A percentile compares a stretch with the other conserved stretches of the same genome.
These are phyloP conservation scores for Argynnis bischoffii DNA, from an alignment of 2,888 invertebrate species.

Conservation along the genomic window DNA sequence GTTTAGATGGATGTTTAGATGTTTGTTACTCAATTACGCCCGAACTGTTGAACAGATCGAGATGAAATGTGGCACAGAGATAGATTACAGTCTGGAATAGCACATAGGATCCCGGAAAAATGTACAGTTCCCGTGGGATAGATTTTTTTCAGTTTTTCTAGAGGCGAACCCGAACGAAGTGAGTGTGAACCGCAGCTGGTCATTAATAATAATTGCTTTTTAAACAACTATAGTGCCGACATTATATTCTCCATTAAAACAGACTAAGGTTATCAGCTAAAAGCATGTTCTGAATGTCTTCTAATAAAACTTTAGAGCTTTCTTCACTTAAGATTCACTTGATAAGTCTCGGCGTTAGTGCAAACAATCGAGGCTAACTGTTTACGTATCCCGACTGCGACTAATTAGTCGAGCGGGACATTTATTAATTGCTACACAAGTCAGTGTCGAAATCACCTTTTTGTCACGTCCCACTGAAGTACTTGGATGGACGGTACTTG, in stretches of 20 bases:
- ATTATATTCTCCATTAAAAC: slow-evolving; percentile 13
- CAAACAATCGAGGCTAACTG: slow-evolving; percentile 46
- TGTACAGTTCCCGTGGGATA: too few relatives aligned
- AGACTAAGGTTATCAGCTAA: slow-evolving; percentile 25
- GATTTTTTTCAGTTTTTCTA: too few relatives aligned
- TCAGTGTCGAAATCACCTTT: slow-evolving; percentile 60
- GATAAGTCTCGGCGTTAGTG: slow-evolving; percentile 36
- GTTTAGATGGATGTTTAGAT: too few relatives aligned
- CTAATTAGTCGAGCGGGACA: slow-evolving; percentile 76
- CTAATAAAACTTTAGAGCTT: slow-evolving; percentile 36
- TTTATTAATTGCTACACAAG: slow-evolving; percentile 79
- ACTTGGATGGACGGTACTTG: slow-evolving; percentile 31
- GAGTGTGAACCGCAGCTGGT: too few relatives aligned
- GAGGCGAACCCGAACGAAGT: too few relatives aligned
- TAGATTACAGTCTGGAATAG: too few relatives aligned
- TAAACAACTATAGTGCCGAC: slow-evolving; percentile 11
- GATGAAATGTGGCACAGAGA: too few relatives aligned
- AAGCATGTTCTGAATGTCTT: slow-evolving; percentile 30
- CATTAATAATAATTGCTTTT: neutral
- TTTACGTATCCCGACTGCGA: slow-evolving; percentile 64
- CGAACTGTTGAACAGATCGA: too few relatives aligned
- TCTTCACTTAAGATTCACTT: slow-evolving; percentile 36
- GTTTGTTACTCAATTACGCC: too few relatives aligned
- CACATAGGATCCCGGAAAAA: too few relatives aligned
- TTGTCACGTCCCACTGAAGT: slow-evolving; percentile 47